phyloP scores from a whole-genome alignment of 1,140 invertebrate species.

The Coptotermes formosanus region DNA sequence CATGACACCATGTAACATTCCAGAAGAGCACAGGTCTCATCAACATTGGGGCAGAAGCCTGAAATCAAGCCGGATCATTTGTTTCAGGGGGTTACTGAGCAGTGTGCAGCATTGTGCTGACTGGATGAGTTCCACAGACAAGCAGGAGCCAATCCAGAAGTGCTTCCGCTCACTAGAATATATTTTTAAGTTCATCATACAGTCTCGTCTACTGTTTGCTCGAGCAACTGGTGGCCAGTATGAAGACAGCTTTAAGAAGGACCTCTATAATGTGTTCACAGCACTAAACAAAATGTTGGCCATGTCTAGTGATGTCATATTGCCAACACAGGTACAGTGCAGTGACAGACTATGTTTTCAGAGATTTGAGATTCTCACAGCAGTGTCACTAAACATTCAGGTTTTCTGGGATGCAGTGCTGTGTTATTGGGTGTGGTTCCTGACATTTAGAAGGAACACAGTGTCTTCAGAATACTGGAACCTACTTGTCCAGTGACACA shows the following conservation, averaged over 20 bases:
- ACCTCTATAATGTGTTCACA: constrained; percentile 72
- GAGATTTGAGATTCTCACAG: too few relatives aligned
- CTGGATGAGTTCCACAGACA: constrained; percentile 77
- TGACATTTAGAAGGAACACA: too few relatives aligned
- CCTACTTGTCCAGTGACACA: too few relatives aligned
- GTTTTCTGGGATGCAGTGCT: too few relatives aligned
- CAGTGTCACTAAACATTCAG: too few relatives aligned
- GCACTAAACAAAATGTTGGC: constrained; percentile 75
- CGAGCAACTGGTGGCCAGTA: constrained; percentile 83
- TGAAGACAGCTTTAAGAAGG: constrained; percentile 79
- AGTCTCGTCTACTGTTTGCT: constrained; percentile 85
- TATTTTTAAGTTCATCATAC: constrained; percentile 93
- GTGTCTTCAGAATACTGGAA: too few relatives aligned
- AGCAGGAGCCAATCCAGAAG: constrained; percentile 84
- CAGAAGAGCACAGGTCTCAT: too few relatives aligned
- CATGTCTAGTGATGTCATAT: constrained; percentile 66
- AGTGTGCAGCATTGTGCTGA: constrained; percentile 91
- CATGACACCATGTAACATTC: too few relatives aligned
- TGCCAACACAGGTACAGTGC: constrained; percentile 70
- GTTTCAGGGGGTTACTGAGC: constrained; percentile 71
- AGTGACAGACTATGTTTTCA: too few relatives aligned
- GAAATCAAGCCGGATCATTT: too few relatives aligned
- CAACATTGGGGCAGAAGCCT: too few relatives aligned
- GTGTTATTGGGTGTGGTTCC: too few relatives aligned
- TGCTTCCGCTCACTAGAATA: constrained; percentile 90